Evolutionary conservation across 1,140 invertebrate genomes (phyloP), one percentile per base, ranked within the genome.

Genomic region (Chrysopa pallens): DNA sequence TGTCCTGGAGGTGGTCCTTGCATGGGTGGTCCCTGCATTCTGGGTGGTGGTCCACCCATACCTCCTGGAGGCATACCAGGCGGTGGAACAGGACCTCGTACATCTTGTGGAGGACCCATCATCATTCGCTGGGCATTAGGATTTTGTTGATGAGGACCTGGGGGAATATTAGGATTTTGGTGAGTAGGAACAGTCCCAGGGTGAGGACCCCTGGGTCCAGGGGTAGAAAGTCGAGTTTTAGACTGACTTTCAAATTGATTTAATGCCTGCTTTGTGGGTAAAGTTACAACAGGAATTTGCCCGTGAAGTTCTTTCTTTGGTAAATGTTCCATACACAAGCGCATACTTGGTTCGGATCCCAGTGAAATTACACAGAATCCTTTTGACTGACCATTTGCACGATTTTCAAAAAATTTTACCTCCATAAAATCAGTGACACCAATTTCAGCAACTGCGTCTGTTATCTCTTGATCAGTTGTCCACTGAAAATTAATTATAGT

Each of bases 351-450:
- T 53, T 98, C 94, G 0, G 91, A 96, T 9, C 84, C 86, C 38
- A 96, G 67, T 2, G 87, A 86, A 49, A 95, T 78, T 12, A 92
- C 80, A 60, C 90, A 94, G 62, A 94, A 94, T 36, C 96, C 96
- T 72, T 98, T 98, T 0, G 91, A 96, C 62, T 98, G 95, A 23
- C 96, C 96, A 72, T 99, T 99, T 8, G 89, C 86, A 52, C 95
- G 76, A 67, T 99, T 98, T 66, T 99, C 95, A 69, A 97, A 96
- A 65, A 99, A 99, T 66, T 98, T 98, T 9, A 98, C 90, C 60
- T 98, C 96, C 48, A 94, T 71, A 50, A 99, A 80, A 63, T 99
- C 96, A 45, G 70, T 76, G 4, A 98, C 83, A 14, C 93, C 94
- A 49, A 96, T 70, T 46, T 78, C 78, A 39, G 74, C 71, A 43